Evolutionary conservation across 2,113 vertebrate species (phyloP).

Genomic region (Zosterops pallidus): DNA sequence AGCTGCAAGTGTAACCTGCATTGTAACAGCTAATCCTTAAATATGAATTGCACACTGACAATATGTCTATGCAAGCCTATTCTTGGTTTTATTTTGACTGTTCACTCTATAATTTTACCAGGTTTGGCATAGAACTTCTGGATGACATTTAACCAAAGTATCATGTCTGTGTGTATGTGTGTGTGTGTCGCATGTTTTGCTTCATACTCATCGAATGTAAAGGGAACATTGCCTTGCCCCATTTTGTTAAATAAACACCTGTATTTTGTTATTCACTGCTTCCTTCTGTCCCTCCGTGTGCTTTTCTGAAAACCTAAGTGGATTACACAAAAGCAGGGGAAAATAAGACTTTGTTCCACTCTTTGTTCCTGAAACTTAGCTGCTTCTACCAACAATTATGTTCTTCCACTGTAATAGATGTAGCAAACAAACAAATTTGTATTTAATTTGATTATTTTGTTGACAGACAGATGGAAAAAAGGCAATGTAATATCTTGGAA

Average conservation of each 20-base stretch:
- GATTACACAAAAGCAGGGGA: not conserved
- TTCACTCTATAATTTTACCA: slow-evolving; percentile 57
- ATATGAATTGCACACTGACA: slow-evolving; percentile 40
- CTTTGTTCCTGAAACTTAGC: not conserved
- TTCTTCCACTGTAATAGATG: slow-evolving; percentile 52
- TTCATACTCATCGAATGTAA: slow-evolving; percentile 69
- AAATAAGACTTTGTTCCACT: not conserved
- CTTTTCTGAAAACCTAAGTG: slow-evolving; percentile 2
- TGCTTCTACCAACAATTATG: slow-evolving; percentile 14
- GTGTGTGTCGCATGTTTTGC: slow-evolving; percentile 46
- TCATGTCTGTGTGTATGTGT: not conserved
- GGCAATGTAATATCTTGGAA: slow-evolving; percentile 22
- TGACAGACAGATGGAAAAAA: not conserved
- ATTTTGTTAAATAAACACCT: slow-evolving; percentile 73
- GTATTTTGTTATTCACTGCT: slow-evolving; percentile 57
- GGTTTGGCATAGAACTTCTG: slow-evolving; percentile 67
- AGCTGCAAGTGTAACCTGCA: not conserved
- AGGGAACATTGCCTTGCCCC: slow-evolving; percentile 61
- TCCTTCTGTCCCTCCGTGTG: not conserved
- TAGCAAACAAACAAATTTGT: slow-evolving; percentile 37
- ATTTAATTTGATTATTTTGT: slow-evolving; percentile 24
- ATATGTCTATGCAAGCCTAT: slow-evolving; percentile 76
- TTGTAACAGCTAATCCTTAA: slow-evolving; percentile 45
- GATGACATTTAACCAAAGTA: slow-evolving; percentile 79
- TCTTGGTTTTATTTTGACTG: slow-evolving; percentile 36